Evolutionary conservation across 2,113 vertebrate genomes (phyloP).

Genomic region (Dinomys branickii): DNA sequence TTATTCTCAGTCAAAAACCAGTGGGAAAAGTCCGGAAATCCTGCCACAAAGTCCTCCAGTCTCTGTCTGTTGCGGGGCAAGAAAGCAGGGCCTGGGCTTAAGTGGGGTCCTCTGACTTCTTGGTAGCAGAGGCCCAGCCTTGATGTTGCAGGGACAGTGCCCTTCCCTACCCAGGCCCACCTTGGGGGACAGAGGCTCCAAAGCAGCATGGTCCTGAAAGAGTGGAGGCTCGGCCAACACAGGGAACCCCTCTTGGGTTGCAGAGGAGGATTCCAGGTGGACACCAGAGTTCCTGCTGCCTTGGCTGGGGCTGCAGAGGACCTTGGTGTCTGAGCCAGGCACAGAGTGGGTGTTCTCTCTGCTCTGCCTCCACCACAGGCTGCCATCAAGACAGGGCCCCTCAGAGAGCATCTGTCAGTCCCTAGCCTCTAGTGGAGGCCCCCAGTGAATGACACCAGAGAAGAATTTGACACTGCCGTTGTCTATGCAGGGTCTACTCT

Average conservation of each 20-base stretch:
- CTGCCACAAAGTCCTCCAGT: conserved; percentile 58
- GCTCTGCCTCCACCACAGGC: neutral
- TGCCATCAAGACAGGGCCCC: neutral
- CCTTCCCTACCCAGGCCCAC: neutral
- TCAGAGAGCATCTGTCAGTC: neutral
- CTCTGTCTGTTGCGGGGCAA: neutral
- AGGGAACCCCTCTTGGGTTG: neutral
- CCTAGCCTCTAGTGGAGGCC: neutral
- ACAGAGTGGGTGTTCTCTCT: neutral
- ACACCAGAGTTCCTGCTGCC: neutral
- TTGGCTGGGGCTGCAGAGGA: neutral
- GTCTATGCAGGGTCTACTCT: neutral
- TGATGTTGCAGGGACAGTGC: neutral
- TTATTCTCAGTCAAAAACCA: conserved; percentile 69
- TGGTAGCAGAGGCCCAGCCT: neutral
- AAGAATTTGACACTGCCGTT: neutral
- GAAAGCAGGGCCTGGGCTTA: neutral
- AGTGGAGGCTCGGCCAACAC: conserved; percentile 25
- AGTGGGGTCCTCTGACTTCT: conserved; percentile 57
- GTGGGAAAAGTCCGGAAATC: conserved; percentile 79
- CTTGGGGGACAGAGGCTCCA: neutral
- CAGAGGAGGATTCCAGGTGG: neutral
- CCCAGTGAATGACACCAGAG: neutral
- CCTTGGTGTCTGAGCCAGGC: neutral
- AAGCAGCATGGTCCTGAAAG: conserved; percentile 80